phyloP scores from a whole-genome alignment of 2,113 vertebrate genomes.

The Isichthys henryi region DNA sequence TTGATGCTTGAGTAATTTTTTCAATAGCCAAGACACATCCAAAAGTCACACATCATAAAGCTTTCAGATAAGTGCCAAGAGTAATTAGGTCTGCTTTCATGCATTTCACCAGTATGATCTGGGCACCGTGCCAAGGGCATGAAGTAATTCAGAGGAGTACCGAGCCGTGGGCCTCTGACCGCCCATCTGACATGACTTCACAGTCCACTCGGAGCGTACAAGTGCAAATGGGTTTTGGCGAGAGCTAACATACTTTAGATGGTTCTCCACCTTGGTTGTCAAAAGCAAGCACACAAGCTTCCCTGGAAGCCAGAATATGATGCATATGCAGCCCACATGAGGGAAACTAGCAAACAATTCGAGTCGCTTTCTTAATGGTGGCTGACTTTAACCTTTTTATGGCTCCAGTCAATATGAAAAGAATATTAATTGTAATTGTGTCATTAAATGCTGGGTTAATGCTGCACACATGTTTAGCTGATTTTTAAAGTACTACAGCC shows the following conservation, averaged over 20 bases:
- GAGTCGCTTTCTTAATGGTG: neutral
- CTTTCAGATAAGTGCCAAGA: conserved; percentile 24
- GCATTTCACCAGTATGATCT: conserved; percentile 21
- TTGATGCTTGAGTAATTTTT: conserved; percentile 11
- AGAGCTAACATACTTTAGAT: neutral
- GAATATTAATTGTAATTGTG: neutral
- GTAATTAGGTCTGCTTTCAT: conserved; percentile 15
- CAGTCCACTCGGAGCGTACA: neutral
- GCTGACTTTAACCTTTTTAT: neutral
- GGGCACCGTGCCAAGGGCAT: conserved; percentile 10
- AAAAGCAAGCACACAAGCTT: neutral
- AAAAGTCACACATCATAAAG: conserved; percentile 27
- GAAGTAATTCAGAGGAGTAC: conserved; percentile 19
- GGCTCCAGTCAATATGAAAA: neutral
- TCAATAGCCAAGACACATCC: conserved; percentile 2
- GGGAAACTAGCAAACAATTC: neutral
- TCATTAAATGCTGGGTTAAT: neutral
- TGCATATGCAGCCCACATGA: neutral
- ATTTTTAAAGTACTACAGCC: neutral
- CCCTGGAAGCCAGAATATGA: neutral
- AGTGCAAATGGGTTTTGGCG: neutral
- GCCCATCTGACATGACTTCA: conserved; percentile 2
- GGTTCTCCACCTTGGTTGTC: conserved; percentile 6
- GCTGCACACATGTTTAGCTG: neutral
- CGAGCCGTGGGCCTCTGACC: neutral